Base-by-base conservation (phyloP, 2,888 invertebrate species). In the Ennomos fuscantarius region DNA sequence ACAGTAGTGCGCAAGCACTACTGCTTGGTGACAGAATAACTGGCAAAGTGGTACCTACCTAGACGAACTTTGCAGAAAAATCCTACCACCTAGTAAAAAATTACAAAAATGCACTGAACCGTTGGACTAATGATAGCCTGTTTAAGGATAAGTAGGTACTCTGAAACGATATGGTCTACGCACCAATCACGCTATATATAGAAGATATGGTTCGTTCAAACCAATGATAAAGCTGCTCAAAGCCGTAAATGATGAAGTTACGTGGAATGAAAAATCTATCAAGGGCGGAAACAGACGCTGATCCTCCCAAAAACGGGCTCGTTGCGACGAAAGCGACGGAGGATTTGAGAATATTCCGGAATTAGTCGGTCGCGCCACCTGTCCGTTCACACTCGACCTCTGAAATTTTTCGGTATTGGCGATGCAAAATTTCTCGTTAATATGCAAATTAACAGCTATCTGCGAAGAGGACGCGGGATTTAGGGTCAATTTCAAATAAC, bases 371-470 rank as follows among this genome's bases (percentile, higher is more conserved):
- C 66, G 50, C 61, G 66, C 75, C 89, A 90, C 86, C 88, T 91
- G 91, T 70, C 78, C 66, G 81, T 84, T 91, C 91, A 79, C 90
- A 90, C 76, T 79, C 81, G 74, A 79, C 78, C 82, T 79, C 73
- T 70, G 76, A 80, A 82, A 82, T 89, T 90, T 91, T 91, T 90
- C 82, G 82, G 79, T 82, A 83, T 84, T 78, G 81, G 77, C 80
- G 79, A 86, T 87, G 86, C 89, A 87, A 89, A 89, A 84, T 89
- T 89, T 86, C 90, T 90, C 88, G 88, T 90, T 90, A 90, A 88
- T 89, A 90, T 90, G 90, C 83, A 90, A 90, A 90, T 90, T 83
- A 86, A 87, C 86, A 87, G 85, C 85, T 84, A 87, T 87, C 89
- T 88, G 82, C 74, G 74, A 78, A 73, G 81, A 79, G 84, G 84